phyloP scores from a whole-genome alignment of 2,888 invertebrate species.

The Pegoplata infirma region DNA sequence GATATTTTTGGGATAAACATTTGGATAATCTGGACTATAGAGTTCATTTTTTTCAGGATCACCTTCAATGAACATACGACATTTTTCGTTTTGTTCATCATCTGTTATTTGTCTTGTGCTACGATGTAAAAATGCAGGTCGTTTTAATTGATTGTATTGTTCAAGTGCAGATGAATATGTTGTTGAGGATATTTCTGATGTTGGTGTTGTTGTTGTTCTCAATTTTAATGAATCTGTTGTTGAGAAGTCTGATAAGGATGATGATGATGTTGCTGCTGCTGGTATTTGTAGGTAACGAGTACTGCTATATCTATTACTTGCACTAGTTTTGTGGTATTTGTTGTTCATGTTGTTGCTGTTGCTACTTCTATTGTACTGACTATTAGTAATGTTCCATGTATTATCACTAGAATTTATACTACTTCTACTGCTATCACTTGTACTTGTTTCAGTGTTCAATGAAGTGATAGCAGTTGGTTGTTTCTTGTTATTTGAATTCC shows the following conservation, averaged over 20 bases:
- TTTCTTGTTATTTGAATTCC: slow-evolving; percentile 1
- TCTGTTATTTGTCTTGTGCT: slow-evolving; percentile 66
- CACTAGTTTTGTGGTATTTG: slow-evolving; percentile 41
- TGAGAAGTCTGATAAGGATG: no score
- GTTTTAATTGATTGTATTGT: slow-evolving; percentile 39
- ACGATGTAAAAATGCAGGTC: slow-evolving; percentile 55
- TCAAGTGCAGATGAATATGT: slow-evolving; percentile 21
- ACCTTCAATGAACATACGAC: slow-evolving; percentile 81
- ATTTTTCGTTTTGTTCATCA: slow-evolving; percentile 75
- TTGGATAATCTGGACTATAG: slow-evolving; percentile 85
- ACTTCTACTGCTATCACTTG: slow-evolving; percentile 29
- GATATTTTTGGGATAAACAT: slow-evolving; percentile 83
- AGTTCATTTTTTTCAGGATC: slow-evolving; percentile 82
- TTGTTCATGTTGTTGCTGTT: slow-evolving; percentile 37
- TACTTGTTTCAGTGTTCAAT: slow-evolving; percentile 46
- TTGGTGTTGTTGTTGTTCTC: slow-evolving; percentile 43
- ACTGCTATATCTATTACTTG: slow-evolving; percentile 31
- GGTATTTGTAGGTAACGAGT: slow-evolving; percentile 24
- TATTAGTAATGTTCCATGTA: slow-evolving; percentile 4
- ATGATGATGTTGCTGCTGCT: slow-evolving; percentile 55
- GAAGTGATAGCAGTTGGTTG: not conserved
- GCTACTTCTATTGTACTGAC: slow-evolving; percentile 47
- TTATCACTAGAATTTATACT: slow-evolving; percentile 28
- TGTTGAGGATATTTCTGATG: no score
- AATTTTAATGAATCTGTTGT: slow-evolving; percentile 42